A percentile compares a stretch with the other conserved stretches of the same genome.
These are phyloP conservation scores for Noctua janthina DNA, from an alignment of 2,888 invertebrate genomes.

Conservation along the genomic window DNA sequence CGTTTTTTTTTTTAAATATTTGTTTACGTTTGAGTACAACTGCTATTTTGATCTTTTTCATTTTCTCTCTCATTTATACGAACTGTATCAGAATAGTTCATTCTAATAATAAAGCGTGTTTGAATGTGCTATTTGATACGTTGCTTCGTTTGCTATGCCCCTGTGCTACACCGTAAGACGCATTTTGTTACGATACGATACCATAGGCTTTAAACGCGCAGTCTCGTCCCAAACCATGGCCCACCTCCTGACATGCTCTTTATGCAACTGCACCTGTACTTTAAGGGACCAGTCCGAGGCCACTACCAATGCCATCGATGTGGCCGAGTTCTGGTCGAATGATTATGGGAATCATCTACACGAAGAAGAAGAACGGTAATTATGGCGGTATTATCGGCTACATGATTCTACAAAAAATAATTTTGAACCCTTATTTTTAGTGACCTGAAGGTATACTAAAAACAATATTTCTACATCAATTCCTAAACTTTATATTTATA, in stretches of 20 bases:
- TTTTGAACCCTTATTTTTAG: neutral
- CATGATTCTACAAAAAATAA: neutral
- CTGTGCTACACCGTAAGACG: neutral
- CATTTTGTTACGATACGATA: neutral
- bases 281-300: neutral
- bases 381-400: neutral
- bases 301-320: neutral
- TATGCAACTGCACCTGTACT: neutral
- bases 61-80: neutral
- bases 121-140: neutral
- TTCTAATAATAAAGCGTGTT: neutral
- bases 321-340: neutral
- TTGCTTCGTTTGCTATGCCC: neutral
- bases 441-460: neutral
- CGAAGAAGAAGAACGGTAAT: neutral
- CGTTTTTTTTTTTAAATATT: conserved; percentile 10
- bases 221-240: neutral
- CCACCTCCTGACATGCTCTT: neutral
- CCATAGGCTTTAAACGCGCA: neutral
- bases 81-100: neutral
- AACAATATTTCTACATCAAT: conserved; percentile 5
- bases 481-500: neutral
- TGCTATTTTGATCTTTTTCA: conserved; percentile 22
- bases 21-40: neutral
- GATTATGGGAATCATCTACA: neutral